Evolutionary conservation across 1,140 invertebrate genomes (phyloP), one percentile per base, ranked within the genome.

Genomic region (Drosophila saltans): DNA sequence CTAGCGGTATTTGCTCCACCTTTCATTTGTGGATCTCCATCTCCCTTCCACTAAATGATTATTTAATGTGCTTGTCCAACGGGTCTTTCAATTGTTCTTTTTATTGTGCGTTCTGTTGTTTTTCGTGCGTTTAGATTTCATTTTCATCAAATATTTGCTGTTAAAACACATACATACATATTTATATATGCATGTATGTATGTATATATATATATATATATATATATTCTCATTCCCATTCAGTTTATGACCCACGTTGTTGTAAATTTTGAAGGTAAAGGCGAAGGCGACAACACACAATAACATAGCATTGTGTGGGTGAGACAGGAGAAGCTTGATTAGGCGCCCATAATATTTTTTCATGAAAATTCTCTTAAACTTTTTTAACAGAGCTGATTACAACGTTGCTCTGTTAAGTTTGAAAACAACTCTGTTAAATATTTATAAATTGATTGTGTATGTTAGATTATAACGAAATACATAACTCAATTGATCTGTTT

Each of bases 121-220:
- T 36, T 56, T 55, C 55, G 63, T 41, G 58, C 67, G 72, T 65
- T 75, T 66, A 61, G 72, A 73, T 77, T 80, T 77, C 41, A 69
- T 66, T 72, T 74, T 74, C 75, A 64, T 70, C 70, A 80, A 77
- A 80, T 80, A 77, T 80, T 77, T 80, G 70, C 64, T 73, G 70
- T 77, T 65, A 60, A 66, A 66, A 72, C 7, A 45, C 16, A 45
- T 7, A 8, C 55, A 58, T 66, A 26, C 33, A 26, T 16, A 56
- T 76, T 65, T 61, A 36, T 5, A 36, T 5, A 36, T 30, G 4
- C 4, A 2, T 30, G 28, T 4, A 30, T 3, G 28, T 30, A 30
- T 30, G 4, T 36, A 36, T 7, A 36, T 36, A 36, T 36, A 6
- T 7, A 36, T 36, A 36, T 5, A 6, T 36, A 2, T 9, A 48